Conservation (phyloP, 1,140 invertebrate genomes). For the Zaprionus tsacasi region DNA sequence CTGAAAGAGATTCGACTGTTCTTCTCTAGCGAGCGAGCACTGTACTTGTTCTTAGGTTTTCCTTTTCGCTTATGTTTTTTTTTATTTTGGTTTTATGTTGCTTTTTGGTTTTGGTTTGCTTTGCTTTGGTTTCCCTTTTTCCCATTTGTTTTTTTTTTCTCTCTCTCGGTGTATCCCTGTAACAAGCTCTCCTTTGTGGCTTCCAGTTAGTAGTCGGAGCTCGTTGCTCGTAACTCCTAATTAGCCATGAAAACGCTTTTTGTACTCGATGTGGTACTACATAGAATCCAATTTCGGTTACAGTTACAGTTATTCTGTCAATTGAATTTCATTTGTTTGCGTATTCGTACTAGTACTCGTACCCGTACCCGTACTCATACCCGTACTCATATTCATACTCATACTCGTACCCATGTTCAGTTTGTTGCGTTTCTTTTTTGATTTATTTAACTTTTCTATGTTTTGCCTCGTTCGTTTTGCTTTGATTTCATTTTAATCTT, state of each 20-base stretch:
- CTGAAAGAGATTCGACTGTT: neutral
- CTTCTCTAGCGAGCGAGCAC: neutral
- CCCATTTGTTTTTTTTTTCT: conserved; percentile 21
- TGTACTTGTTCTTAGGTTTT: conserved; percentile 1
- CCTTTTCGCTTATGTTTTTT: conserved; percentile 3
- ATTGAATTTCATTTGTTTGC: conserved; percentile 39
- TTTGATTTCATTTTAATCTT: conserved; percentile 63
- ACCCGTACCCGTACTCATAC: conserved; percentile 1
- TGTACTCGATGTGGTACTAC: conserved; percentile 50
- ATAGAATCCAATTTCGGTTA: conserved; percentile 35
- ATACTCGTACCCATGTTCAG: conserved; percentile 2
- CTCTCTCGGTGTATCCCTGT: conserved; percentile 30
- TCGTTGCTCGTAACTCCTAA: conserved; percentile 29
- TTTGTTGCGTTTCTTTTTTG: conserved; percentile 28
- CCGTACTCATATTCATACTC: conserved; percentile 15
- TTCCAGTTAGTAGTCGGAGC: conserved; percentile 35
- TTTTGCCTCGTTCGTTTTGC: conserved; percentile 13
- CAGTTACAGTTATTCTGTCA: conserved; percentile 17
- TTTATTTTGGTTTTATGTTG: conserved; percentile 10
- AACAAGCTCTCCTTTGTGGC: conserved; percentile 35
- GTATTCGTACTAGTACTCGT: neutral
- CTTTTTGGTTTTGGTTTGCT: conserved; percentile 16
- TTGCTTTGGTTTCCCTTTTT: conserved; percentile 7
- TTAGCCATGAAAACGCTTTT: conserved; percentile 50
- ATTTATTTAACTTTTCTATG: conserved; percentile 31